A percentile compares a stretch with the other conserved stretches of the same genome.
phyloP scores from a whole-genome alignment of 2,797 vertebrate species.

The Bovichtus variegatus region DNA sequence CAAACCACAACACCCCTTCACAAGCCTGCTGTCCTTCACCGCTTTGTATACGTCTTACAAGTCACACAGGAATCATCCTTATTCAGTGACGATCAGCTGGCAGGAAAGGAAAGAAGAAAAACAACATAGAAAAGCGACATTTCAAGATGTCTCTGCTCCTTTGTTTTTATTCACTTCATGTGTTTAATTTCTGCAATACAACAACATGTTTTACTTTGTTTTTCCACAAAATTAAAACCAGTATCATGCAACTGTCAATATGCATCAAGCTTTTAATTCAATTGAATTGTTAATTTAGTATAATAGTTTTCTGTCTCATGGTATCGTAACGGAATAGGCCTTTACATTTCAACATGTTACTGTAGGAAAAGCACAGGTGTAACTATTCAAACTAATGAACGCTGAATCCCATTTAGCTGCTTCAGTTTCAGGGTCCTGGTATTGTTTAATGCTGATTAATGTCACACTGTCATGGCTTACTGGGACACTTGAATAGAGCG shows the following conservation, averaged over 20 bases:
- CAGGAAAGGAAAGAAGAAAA: neutral
- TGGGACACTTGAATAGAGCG: neutral
- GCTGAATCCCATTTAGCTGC: constrained; percentile 12
- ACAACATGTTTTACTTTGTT: constrained; percentile 26
- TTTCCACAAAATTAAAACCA: constrained; percentile 20
- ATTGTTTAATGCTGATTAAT: neutral
- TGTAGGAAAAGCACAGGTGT: neutral
- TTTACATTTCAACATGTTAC: neutral
- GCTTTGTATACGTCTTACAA: constrained; percentile 32
- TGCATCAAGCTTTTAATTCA: constrained; percentile 10
- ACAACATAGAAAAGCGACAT: constrained; percentile 39
- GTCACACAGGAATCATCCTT: neutral
- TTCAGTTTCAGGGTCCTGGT: neutral
- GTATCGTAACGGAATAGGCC: neutral
- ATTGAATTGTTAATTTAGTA: neutral
- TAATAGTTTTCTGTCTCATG: neutral
- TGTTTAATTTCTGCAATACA: constrained; percentile 40
- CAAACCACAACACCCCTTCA: constrained; percentile 50
- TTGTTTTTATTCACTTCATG: constrained; percentile 41
- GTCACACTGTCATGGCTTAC: neutral
- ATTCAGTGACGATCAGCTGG: constrained; percentile 12
- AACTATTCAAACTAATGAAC: neutral
- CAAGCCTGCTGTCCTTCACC: constrained; percentile 41
- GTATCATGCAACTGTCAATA: constrained; percentile 17
- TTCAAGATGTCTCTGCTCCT: constrained; percentile 20